phyloP scores from a whole-genome alignment of 2,797 vertebrate genomes.

The Danio choprae region DNA sequence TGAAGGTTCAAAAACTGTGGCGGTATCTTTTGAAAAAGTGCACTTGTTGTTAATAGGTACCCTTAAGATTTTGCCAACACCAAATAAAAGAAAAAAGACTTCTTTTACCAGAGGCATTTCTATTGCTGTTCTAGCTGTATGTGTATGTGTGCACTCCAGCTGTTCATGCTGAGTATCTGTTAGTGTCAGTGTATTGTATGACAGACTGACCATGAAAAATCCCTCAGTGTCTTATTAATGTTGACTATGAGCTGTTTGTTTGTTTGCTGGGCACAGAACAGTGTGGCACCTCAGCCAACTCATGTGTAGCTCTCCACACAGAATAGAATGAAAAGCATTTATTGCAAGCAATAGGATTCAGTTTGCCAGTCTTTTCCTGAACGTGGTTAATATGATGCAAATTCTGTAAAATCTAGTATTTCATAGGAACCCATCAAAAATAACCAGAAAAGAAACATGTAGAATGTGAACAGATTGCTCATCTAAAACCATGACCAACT shows the following conservation, averaged over 20 bases:
- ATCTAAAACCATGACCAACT: not conserved
- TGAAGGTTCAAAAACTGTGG: no score
- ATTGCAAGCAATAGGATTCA: not conserved
- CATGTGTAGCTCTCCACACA: not conserved
- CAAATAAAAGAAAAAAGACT: not conserved
- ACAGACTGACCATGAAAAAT: constrained; percentile 1
- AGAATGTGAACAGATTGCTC: not conserved
- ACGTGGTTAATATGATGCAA: not conserved
- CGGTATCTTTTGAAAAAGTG: no score
- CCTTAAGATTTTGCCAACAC: no score
- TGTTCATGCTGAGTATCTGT: not conserved
- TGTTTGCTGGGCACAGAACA: constrained; percentile 1
- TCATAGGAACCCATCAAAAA: not conserved
- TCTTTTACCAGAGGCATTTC: not conserved
- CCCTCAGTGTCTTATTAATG: constrained; percentile 5
- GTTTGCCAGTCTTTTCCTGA: not conserved
- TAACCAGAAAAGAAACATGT: not conserved
- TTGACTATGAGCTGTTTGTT: not conserved
- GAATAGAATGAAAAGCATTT: not conserved
- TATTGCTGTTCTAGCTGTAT: not conserved
- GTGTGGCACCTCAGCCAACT: not conserved
- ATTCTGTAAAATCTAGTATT: not conserved
- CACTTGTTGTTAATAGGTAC: no score
- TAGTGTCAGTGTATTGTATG: not conserved
- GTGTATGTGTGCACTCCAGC: not conserved